phyloP scores from a whole-genome alignment of 1,140 invertebrate species.

The Euura saliciscinereae region DNA sequence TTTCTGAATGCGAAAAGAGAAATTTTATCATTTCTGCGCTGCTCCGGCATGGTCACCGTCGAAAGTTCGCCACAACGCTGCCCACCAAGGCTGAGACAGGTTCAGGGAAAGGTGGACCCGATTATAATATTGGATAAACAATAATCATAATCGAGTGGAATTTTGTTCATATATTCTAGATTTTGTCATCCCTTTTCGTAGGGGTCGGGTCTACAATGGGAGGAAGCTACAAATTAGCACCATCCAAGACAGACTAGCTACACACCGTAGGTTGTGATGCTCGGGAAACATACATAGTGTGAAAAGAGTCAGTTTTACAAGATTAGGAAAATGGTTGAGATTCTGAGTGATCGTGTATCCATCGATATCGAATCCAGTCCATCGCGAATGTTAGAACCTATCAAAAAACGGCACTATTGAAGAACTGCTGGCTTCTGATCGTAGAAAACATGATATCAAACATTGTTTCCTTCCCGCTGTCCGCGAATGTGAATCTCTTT shows the following conservation, averaged over 20 bases:
- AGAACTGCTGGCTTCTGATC: no score
- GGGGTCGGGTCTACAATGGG: conserved; percentile 53
- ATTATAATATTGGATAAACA: neutral
- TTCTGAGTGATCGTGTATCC: neutral
- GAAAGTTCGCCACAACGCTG: conserved; percentile 54
- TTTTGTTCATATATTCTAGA: conserved; percentile 24
- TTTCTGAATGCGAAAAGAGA: no score
- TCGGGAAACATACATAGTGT: conserved; percentile 26
- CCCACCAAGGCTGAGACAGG: conserved; percentile 50
- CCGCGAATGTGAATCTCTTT: no score
- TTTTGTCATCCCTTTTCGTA: conserved; percentile 57
- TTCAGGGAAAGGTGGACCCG: neutral
- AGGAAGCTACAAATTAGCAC: conserved; percentile 36
- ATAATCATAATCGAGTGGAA: neutral
- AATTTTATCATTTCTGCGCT: conserved; percentile 21
- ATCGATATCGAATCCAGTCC: neutral
- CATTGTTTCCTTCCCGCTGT: no score
- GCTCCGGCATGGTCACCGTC: conserved; percentile 53
- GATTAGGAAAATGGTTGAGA: no score
- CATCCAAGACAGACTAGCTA: conserved; percentile 58
- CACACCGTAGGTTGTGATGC: conserved; percentile 35
- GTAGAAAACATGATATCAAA: no score
- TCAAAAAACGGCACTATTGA: no score
- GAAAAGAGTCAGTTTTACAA: neutral
- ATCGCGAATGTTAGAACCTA: no score